Evolutionary conservation across 2,797 vertebrate genomes (phyloP).

Genomic region (Limosa lapponica): DNA sequence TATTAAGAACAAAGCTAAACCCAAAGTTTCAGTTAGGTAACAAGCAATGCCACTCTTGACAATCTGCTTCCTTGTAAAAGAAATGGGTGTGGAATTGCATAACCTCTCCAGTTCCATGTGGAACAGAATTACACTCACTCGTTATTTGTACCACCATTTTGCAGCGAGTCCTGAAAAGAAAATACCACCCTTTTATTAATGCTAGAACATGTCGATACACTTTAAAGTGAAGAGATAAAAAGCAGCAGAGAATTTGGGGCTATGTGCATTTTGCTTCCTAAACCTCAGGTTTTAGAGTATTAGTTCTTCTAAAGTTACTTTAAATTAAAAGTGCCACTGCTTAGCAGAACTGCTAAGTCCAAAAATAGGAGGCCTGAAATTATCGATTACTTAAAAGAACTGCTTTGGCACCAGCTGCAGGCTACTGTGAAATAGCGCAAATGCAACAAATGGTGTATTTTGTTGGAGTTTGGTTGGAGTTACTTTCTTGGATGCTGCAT

Average conservation of each 20-base stretch:
- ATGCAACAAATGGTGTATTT: not conserved
- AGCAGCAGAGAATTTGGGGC: not conserved
- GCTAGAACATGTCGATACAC: not conserved
- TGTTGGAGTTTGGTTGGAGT: not conserved
- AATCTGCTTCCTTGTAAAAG: not conserved
- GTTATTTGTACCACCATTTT: not conserved
- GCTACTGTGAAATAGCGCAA: not conserved
- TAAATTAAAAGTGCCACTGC: not conserved
- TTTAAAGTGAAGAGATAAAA: not conserved
- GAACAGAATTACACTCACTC: not conserved
- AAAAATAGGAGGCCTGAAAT: not conserved
- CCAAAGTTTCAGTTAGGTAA: not conserved
- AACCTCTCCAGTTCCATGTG: not conserved
- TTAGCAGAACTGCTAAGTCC: not conserved
- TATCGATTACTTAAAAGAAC: not conserved
- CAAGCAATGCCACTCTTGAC: not conserved
- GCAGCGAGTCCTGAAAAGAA: not conserved
- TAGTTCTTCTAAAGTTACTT: not conserved
- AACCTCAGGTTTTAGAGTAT: not conserved
- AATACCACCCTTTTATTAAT: not conserved
- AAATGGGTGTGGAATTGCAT: not conserved
- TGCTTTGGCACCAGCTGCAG: not conserved
- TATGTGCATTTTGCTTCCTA: not conserved
- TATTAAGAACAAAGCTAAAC: not conserved
- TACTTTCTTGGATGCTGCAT: not conserved